Evolutionary conservation across 1,140 invertebrate species (phyloP).

Genomic region (Frieseomelitta varia): DNA sequence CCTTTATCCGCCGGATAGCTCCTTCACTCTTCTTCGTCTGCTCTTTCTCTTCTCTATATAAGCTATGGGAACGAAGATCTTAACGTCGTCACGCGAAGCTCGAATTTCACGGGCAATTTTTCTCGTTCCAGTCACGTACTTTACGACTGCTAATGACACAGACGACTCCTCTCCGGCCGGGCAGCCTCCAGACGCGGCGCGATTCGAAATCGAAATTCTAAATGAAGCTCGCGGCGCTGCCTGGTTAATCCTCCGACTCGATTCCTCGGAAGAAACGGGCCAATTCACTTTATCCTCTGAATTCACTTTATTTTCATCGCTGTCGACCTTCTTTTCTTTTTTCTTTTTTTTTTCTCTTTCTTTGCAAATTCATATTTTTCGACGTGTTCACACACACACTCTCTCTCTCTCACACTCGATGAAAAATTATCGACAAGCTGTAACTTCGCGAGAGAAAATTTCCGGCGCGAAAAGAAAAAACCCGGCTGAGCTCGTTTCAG

Average conservation of each 20-base stretch:
- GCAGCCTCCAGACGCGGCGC: not conserved
- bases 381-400: too few species aligned
- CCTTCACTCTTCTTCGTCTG: too few species aligned
- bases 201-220: conserved; percentile 33
- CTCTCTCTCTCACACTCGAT: too few species aligned
- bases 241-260: conserved; percentile 8
- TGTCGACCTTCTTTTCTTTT: too few species aligned
- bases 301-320: not conserved
- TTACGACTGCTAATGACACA: conserved; percentile 39
- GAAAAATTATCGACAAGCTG: too few species aligned
- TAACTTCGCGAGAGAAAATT: too few species aligned
- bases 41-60: too few species aligned
- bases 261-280: not conserved
- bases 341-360: too few species aligned
- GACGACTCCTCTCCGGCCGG: not conserved
- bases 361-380: too few species aligned
- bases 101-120: conserved; percentile 41
- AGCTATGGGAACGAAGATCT: conserved; percentile 23
- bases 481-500: too few species aligned
- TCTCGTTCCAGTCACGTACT: conserved; percentile 46
- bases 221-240: not conserved
- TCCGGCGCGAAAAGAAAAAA: too few species aligned
- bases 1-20: not conserved
- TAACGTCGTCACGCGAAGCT: conserved; percentile 38
- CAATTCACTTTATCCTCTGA: not conserved